Conservation (phyloP, 2,797 vertebrate genomes). For the Chaenodraco wilsoni region DNA sequence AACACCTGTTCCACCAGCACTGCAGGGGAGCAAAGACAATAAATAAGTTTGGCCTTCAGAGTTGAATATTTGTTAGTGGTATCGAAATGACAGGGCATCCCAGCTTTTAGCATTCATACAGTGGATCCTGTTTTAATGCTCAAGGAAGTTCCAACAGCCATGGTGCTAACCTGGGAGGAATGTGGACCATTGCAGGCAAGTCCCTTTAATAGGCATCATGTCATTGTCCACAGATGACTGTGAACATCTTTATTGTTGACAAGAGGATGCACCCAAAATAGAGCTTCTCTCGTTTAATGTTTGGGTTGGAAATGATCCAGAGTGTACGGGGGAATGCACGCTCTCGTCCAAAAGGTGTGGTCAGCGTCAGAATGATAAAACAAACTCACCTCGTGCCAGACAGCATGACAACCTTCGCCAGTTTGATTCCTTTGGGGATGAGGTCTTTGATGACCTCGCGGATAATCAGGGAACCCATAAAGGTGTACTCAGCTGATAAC, state of each 20-base stretch:
- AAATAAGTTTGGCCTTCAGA: conserved; percentile 29
- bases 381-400: conserved; percentile 85
- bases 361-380: conserved; percentile 32
- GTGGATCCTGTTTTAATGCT: conserved; percentile 41
- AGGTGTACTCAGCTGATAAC: conserved; percentile 79
- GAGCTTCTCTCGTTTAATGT: conserved; percentile 50
- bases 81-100: conserved; percentile 26
- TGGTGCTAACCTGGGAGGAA: conserved; percentile 70
- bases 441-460: conserved; percentile 89
- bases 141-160: conserved; percentile 34
- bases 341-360: conserved; percentile 25
- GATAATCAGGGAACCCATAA: conserved; percentile 89
- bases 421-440: conserved; percentile 86
- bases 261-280: conserved; percentile 73
- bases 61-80: not conserved
- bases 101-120: conserved; percentile 37
- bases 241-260: conserved; percentile 69
- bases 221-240: conserved; percentile 63
- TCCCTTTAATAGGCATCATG: conserved; percentile 70
- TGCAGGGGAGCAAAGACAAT: conserved; percentile 57
- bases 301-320: conserved; percentile 41
- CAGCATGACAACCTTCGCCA: conserved; percentile 87
- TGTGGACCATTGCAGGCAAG: conserved; percentile 49
- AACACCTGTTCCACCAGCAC: conserved; percentile 88
- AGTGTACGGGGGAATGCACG: conserved; percentile 14